These are phyloP conservation scores for Pollimyrus isidori DNA, from an alignment of 2,113 vertebrate species.

Conservation along the genomic window DNA sequence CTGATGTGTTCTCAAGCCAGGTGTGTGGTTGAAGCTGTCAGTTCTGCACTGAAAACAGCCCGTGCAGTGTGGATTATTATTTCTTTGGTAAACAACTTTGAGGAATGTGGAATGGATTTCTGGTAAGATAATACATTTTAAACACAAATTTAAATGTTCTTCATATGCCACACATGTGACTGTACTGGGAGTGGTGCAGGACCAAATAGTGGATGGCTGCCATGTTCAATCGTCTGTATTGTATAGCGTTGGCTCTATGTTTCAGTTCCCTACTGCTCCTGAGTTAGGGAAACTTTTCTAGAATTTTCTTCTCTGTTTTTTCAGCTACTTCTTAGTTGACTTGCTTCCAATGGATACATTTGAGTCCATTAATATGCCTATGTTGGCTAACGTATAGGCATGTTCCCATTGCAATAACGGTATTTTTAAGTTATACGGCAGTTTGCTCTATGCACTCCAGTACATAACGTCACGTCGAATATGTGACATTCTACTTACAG, in stretches of 20 bases:
- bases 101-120: background rate
- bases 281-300: background rate
- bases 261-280: background rate
- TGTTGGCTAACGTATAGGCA: background rate
- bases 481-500: background rate
- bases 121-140: constrained; percentile 1
- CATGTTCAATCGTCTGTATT: background rate
- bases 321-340: background rate
- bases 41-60: background rate
- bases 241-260: background rate
- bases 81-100: background rate
- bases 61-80: background rate
- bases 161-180: background rate
- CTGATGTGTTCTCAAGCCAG: background rate
- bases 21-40: background rate
- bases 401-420: background rate
- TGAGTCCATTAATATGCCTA: background rate
- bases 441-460: background rate
- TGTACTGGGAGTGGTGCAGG: background rate
- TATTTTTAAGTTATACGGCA: background rate
- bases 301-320: background rate
- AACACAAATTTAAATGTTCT: background rate
- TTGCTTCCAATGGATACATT: background rate
- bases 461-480: background rate
- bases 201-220: background rate